phyloP scores from a whole-genome alignment of 30 jellyfish, hydroid and myxozoan genomes.

The Chironex yamaguchii region DNA sequence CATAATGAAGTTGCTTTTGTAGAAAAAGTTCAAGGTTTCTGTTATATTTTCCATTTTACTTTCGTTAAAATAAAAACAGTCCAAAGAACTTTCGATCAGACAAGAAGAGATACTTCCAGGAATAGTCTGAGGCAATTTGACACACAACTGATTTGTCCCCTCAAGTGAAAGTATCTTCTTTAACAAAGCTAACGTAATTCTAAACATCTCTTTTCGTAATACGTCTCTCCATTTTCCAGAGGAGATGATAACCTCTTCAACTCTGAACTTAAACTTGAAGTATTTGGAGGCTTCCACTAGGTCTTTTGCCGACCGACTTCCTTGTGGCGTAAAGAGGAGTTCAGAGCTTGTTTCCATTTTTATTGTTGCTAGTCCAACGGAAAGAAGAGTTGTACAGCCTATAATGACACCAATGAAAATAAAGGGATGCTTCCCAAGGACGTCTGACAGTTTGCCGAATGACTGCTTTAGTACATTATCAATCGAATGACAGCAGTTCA shows the following conservation, averaged over 20 bases:
- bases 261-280: constrained; percentile 64
- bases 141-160: constrained; percentile 56
- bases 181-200: constrained; percentile 58
- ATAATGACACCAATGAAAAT: not conserved
- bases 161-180: constrained; percentile 9
- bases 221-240: constrained; percentile 2
- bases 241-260: constrained; percentile 74
- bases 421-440: not conserved
- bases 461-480: not conserved
- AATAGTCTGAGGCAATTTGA: constrained; percentile 14
- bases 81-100: constrained; percentile 54
- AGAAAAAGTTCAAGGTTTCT: constrained; percentile 43
- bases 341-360: constrained; percentile 80
- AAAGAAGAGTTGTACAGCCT: not conserved
- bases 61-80: constrained; percentile 39
- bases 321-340: constrained; percentile 79
- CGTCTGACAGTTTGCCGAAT: not conserved
- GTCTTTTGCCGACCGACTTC: constrained; percentile 79
- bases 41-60: constrained; percentile 34
- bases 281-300: constrained; percentile 66
- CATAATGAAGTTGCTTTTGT: constrained; percentile 29
- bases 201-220: constrained; percentile 54
- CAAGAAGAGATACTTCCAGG: constrained; percentile 5
- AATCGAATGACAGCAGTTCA: not conserved
- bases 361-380: constrained; percentile 66